Percentiles rank a stretch among this genome's conserved stretches.
These are phyloP conservation scores for Gymnocephalus cernua DNA, from an alignment of 2,113 vertebrate genomes.

Conservation along the genomic window DNA sequence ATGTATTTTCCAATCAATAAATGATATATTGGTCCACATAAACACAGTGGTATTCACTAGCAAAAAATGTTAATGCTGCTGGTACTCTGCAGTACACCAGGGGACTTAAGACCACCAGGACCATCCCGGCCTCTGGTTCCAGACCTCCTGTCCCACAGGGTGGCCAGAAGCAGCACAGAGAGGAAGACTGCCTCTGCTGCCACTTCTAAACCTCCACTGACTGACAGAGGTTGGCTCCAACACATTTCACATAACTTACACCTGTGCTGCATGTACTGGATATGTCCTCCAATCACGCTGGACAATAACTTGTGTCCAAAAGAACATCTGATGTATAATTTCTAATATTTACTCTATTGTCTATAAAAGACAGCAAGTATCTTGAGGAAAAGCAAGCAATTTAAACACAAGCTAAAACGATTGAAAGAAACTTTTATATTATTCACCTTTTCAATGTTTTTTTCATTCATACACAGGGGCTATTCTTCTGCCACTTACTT, in stretches of 20 bases:
- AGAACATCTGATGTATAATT: neutral
- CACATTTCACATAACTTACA: neutral
- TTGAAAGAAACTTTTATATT: neutral
- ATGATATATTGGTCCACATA: neutral
- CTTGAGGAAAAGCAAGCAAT: neutral
- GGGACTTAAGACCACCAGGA: conserved; percentile 51
- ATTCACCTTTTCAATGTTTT: too few relatives aligned
- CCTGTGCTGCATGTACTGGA: neutral
- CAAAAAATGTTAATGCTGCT: conserved; percentile 4
- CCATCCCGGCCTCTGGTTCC: conserved; percentile 66
- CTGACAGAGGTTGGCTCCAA: conserved; percentile 53
- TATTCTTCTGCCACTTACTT: neutral
- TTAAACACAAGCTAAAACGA: neutral
- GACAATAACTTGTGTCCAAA: conserved; percentile 9
- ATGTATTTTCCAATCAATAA: neutral
- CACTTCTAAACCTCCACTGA: conserved; percentile 49
- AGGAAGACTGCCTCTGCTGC: conserved; percentile 33
- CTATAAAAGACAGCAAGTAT: neutral
- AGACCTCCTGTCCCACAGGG: conserved; percentile 64
- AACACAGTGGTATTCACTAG: neutral
- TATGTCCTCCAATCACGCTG: neutral
- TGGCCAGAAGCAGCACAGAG: conserved; percentile 50
- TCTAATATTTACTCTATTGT: neutral
- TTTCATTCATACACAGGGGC: too few relatives aligned
- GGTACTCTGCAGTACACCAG: conserved; percentile 75